phyloP scores from a whole-genome alignment of 2,888 invertebrate genomes.

The Epinotia ramella region DNA sequence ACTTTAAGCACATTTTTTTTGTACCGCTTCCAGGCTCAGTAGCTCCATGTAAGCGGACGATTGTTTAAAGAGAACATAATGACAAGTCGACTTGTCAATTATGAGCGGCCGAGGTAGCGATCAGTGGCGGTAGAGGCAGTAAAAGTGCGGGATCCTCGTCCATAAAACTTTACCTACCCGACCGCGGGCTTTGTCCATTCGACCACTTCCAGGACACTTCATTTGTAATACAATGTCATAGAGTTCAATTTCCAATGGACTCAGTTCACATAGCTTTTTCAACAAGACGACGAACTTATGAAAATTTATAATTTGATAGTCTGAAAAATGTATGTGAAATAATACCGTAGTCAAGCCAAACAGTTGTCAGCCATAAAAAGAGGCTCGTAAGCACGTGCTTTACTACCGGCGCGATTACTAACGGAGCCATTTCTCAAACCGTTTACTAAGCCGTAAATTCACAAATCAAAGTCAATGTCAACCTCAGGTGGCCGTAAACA shows the following conservation, averaged over 20 bases:
- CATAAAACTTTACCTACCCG: conserved; percentile 81
- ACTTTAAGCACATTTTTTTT: neutral
- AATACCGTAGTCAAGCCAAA: neutral
- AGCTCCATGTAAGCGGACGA: conserved; percentile 53
- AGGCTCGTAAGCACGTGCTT: conserved; percentile 20
- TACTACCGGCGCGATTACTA: conserved; percentile 51
- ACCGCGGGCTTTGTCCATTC: conserved; percentile 73
- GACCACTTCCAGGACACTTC: conserved; percentile 55
- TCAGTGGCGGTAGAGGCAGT: conserved; percentile 81
- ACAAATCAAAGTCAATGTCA: conserved; percentile 85
- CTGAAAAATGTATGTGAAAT: neutral
- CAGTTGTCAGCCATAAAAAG: conserved; percentile 4
- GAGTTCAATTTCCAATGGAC: conserved; percentile 58
- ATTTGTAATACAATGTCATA: conserved; percentile 58
- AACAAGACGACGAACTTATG: conserved; percentile 31
- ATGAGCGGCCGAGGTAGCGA: conserved; percentile 83
- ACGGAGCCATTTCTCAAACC: conserved; percentile 65
- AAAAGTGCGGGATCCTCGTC: conserved; percentile 80
- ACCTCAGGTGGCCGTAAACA: conserved; percentile 83
- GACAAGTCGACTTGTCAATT: conserved; percentile 82
- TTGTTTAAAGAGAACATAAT: conserved; percentile 80
- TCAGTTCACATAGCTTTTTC: neutral
- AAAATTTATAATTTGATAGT: conserved; percentile 18
- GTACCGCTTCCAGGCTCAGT: conserved; percentile 18
- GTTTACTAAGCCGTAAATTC: conserved; percentile 80